A percentile compares a stretch with the other conserved stretches of the same genome.
These are phyloP conservation scores for Hyphantria cunea DNA, from an alignment of 1,140 invertebrate genomes.

Conservation along the genomic window DNA sequence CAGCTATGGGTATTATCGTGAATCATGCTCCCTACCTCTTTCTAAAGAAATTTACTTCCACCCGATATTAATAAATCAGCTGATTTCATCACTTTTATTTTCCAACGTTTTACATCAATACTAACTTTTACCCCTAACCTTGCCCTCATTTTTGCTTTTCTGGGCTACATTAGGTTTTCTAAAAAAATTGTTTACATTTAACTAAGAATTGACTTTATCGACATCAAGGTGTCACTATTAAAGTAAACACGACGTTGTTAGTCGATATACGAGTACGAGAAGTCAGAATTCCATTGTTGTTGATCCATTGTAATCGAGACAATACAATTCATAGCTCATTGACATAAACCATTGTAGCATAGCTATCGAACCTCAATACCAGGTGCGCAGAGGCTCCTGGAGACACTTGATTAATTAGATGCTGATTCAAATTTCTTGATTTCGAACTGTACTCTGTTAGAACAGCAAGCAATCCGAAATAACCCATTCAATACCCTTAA, in stretches of 20 bases:
- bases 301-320: conserved; percentile 18
- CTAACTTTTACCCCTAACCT: too few relatives aligned
- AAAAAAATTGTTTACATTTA: too few relatives aligned
- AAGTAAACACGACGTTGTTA: conserved; percentile 85
- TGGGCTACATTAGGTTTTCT: too few relatives aligned
- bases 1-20: too few relatives aligned
- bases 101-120: too few relatives aligned
- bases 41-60: neutral
- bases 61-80: too few relatives aligned
- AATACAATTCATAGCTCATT: conserved; percentile 20
- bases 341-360: neutral
- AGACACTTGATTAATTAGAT: neutral
- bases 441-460: neutral
- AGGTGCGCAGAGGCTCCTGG: neutral
- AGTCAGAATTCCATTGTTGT: conserved; percentile 20
- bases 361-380: neutral
- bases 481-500: too few relatives aligned
- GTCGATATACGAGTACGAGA: conserved; percentile 81
- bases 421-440: neutral
- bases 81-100: too few relatives aligned
- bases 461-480: too few relatives aligned
- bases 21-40: neutral
- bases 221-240: neutral
- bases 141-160: too few relatives aligned
- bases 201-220: neutral